phyloP scores from a whole-genome alignment of 2,113 vertebrate genomes.

The Irena cyanogastra region DNA sequence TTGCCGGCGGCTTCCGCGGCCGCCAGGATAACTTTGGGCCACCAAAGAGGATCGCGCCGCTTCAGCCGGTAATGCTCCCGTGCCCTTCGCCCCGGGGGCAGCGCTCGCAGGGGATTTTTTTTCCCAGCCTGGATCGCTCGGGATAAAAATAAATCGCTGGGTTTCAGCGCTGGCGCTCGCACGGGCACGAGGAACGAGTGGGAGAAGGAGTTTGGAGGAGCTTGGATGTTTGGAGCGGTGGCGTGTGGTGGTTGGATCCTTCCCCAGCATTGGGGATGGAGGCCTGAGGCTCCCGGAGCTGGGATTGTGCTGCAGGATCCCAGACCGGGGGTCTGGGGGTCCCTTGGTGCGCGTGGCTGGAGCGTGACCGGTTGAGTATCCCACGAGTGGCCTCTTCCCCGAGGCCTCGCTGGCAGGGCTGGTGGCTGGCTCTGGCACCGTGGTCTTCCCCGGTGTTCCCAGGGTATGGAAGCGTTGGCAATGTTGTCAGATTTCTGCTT shows the following conservation, averaged over 20 bases:
- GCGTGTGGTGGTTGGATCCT: background rate
- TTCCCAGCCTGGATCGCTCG: background rate
- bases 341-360: accelerated
- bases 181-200: background rate
- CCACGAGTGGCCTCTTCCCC: accelerated
- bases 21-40: background rate
- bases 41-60: constrained; percentile 6
- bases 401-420: background rate
- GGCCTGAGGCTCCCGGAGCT: background rate
- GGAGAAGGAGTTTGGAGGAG: background rate
- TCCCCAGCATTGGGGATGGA: background rate
- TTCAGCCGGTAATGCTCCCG: constrained; percentile 13
- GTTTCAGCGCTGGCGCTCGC: background rate
- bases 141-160: background rate
- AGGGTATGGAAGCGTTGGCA: accelerated
- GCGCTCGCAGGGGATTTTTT: background rate
- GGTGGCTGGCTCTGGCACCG: accelerated
- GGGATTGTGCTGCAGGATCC: background rate
- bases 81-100: background rate
- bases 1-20: background rate
- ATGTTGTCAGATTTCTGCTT: accelerated
- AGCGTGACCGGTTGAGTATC: accelerated
- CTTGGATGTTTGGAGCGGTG: background rate
- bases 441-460: accelerated
- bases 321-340: background rate